Evolutionary conservation across 2,797 vertebrate species (phyloP).

Genomic region (Cynopterus sphinx): DNA sequence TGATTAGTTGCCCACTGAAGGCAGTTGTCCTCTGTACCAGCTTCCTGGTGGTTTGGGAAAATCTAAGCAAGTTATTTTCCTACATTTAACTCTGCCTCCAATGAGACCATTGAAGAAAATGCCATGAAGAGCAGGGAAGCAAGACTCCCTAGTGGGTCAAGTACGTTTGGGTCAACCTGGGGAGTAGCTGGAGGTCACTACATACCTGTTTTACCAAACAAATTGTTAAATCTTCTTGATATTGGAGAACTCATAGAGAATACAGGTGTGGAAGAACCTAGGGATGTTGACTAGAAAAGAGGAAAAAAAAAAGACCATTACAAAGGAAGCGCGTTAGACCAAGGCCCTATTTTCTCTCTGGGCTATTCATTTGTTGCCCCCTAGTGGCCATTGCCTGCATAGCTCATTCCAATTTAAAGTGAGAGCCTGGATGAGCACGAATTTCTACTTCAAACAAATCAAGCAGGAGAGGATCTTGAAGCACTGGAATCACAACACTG

Average conservation of each 20-base stretch:
- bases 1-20: neutral
- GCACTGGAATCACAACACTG: neutral
- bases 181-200: neutral
- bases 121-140: no score
- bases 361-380: neutral
- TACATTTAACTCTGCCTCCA: neutral
- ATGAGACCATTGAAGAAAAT: neutral
- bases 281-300: constrained; percentile 87
- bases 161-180: neutral
- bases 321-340: neutral
- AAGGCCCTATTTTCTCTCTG: neutral
- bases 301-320: constrained; percentile 9
- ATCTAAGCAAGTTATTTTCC: neutral
- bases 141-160: neutral
- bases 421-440: neutral
- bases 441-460: neutral
- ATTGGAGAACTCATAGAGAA: constrained; percentile 87
- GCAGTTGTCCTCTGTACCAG: neutral
- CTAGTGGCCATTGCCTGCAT: neutral
- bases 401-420: neutral
- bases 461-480: neutral
- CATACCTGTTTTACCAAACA: constrained; percentile 89
- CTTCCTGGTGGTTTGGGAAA: neutral
- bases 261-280: constrained; percentile 83
- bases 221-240: constrained; percentile 85